Base-by-base conservation (phyloP, 2,797 vertebrate species). In the Oreochromis grahami region DNA sequence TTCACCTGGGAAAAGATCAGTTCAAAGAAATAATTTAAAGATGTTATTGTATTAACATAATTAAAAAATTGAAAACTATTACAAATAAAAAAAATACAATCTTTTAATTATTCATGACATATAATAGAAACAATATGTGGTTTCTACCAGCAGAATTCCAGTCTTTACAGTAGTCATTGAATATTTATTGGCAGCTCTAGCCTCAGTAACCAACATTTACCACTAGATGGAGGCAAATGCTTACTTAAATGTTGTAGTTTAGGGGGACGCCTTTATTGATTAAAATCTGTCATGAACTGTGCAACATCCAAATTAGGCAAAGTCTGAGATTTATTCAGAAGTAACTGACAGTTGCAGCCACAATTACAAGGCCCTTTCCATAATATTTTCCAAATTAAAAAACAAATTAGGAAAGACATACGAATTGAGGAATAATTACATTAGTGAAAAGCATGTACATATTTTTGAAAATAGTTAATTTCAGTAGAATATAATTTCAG, bases 201-300 rank as follows among this genome's bases (percentile, higher is more conserved):
- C 9, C 2, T 34, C 63, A 79, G 38, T 78, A 14, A 58, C 43
- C 45, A 26, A 11, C 36, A 6, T 58, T 63, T 14, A 43, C 95
- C 88, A 93, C 93, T 86, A 96, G 89, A 83, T 96, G 96, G 95
- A 80, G 88, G 85, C 92, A 96, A 58, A 93, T 84, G 45, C 76
- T 82, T 32, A 90, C 74, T 65, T 63, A 87, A 76, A 53, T 7
- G 19, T 74, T 81, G 17, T 15, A 43, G n/a, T 82, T 21, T 76
- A 2, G 2, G 9, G 17, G 2, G 6, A 60, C 2, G 6, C 4
- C 13, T 70, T 70, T 51, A 63, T 65, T 76, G 6, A 56, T 60
- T 24, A 60, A 81, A 52, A 79, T 76, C 53, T 8, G 6, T 29
- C 12, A 7, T 50, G 63, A 76, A 77, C 4, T 43, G 15, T 29